Evolutionary conservation across 2,113 vertebrate genomes (phyloP).

Genomic region (Pelecanus crispus): DNA sequence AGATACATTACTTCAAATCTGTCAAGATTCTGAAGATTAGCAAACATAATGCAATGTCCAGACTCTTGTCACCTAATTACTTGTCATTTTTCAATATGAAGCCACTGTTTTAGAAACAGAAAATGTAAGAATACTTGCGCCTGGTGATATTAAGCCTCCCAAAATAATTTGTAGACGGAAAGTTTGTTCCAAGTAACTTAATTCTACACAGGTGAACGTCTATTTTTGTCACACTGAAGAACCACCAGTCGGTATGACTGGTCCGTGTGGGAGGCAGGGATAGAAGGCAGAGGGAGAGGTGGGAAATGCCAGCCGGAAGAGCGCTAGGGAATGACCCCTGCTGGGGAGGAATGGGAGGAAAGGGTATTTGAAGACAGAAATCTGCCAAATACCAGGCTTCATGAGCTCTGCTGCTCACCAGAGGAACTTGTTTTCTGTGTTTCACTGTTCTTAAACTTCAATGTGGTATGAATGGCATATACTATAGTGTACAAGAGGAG

Average conservation of each 20-base stretch:
- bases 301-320: not conserved
- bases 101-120: not conserved
- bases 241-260: not conserved
- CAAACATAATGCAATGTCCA: not conserved
- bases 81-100: slow-evolving; percentile 32
- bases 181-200: not conserved
- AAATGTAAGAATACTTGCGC: not conserved
- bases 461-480: slow-evolving; percentile 66
- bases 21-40: slow-evolving; percentile 37
- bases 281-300: not conserved
- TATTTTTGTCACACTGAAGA: not conserved
- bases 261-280: not conserved
- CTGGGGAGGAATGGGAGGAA: not conserved
- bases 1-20: not conserved
- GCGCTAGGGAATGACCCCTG: not conserved
- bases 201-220: not conserved
- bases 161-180: not conserved
- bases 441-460: slow-evolving; percentile 43
- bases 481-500: slow-evolving; percentile 69
- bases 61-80: not conserved
- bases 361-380: not conserved
- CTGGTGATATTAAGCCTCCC: not conserved
- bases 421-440: not conserved
- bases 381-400: not conserved
- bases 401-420: not conserved